phyloP scores from a whole-genome alignment of 2,888 invertebrate genomes.

The Cataglyphis altisquamis region DNA sequence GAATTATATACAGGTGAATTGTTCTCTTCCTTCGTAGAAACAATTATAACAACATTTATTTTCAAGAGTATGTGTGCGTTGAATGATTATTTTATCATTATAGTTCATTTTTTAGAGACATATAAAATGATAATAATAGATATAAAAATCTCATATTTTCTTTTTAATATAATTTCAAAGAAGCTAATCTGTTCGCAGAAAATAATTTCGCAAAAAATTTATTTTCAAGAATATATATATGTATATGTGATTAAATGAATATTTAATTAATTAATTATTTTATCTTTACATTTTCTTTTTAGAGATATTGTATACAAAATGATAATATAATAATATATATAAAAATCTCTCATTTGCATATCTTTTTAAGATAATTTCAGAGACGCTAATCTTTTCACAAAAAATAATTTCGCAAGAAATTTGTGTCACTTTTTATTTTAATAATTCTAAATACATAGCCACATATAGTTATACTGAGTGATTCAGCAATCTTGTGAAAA shows the following conservation, averaged over 20 bases:
- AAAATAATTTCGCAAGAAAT: conserved; percentile 2
- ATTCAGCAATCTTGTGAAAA: conserved; percentile 10
- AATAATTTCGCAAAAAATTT: no score
- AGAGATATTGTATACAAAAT: neutral
- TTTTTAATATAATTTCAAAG: neutral
- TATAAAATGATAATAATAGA: no score
- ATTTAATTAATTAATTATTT: conserved; percentile 12
- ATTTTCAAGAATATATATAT: neutral
- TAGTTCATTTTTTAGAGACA: no score
- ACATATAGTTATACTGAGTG: neutral
- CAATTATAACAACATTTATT: neutral
- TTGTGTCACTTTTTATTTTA: neutral
- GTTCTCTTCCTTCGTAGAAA: neutral
- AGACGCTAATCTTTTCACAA: no score
- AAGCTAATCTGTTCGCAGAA: no score
- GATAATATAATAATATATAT: no score
- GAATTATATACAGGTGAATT: neutral
- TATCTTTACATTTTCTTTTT: neutral
- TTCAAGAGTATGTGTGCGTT: neutral
- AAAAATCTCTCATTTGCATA: neutral
- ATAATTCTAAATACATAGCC: conserved; percentile 4
- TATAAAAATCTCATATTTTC: no score
- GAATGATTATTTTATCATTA: neutral
- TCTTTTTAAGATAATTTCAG: neutral
- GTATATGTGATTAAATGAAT: neutral